phyloP scores from a whole-genome alignment of 2,797 vertebrate species.

The Intellagama lesueurii region DNA sequence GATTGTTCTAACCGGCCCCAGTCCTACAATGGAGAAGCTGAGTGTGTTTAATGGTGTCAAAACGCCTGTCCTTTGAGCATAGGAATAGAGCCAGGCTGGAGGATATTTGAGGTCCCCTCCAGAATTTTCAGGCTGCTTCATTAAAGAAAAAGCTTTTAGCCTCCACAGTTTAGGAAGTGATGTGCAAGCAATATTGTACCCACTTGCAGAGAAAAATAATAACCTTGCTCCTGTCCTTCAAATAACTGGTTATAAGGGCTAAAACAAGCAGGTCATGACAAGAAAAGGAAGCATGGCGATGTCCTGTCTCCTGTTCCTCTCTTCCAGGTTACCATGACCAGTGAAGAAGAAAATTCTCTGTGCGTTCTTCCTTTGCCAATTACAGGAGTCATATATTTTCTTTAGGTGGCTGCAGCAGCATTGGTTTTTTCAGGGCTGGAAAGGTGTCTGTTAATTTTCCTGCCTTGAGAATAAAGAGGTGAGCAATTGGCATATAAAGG shows the following conservation, averaged over 20 bases:
- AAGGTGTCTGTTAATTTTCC: background rate
- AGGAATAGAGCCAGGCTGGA: too few relatives aligned
- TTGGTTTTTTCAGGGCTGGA: background rate
- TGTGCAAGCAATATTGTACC: rapidly evolving
- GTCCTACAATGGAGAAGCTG: background rate
- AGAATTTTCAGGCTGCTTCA: background rate
- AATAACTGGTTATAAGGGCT: background rate
- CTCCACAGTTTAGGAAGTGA: background rate
- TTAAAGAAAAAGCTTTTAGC: background rate
- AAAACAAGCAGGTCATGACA: background rate
- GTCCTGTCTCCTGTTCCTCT: too few relatives aligned
- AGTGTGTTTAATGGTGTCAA: background rate
- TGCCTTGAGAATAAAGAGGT: background rate
- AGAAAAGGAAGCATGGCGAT: background rate
- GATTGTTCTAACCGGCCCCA: background rate
- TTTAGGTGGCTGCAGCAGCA: background rate
- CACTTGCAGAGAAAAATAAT: rapidly evolving
- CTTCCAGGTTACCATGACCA: too few relatives aligned
- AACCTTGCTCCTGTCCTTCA: rapidly evolving
- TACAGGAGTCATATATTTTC: background rate
- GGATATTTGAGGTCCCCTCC: background rate
- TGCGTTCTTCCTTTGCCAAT: background rate
- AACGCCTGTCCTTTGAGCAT: background rate
- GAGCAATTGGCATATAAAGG: background rate
- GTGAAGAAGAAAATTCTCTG: background rate